phyloP scores from a whole-genome alignment of 2,888 invertebrate genomes.

The Clunio marinus region DNA sequence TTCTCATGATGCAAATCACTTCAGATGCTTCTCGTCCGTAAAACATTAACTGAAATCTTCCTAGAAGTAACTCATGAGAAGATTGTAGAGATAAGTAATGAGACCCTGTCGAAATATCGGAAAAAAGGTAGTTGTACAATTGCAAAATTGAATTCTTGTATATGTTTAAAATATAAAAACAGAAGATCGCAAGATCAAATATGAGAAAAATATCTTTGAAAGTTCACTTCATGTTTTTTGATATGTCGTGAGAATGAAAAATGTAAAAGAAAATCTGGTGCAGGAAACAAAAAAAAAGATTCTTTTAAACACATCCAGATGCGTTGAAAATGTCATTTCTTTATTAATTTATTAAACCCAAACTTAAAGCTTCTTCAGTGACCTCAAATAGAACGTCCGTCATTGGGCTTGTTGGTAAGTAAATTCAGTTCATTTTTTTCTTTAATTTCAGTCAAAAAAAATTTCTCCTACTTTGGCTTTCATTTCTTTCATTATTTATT shows the following conservation, averaged over 20 bases:
- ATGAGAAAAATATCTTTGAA: no score
- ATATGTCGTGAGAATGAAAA: background rate
- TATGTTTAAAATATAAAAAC: background rate
- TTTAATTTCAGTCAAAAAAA: background rate
- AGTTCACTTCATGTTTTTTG: no score
- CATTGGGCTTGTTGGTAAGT: constrained; percentile 32
- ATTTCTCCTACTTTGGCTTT: constrained; percentile 16
- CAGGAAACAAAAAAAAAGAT: background rate
- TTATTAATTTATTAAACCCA: constrained; percentile 31
- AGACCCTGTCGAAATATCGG: constrained; percentile 35
- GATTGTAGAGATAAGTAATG: constrained; percentile 30
- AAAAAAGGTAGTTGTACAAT: constrained; percentile 34
- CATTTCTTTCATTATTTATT: constrained; percentile 1
- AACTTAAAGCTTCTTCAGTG: constrained; percentile 31
- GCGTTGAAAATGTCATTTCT: constrained; percentile 13
- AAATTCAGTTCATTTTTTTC: background rate
- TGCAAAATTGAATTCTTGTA: background rate
- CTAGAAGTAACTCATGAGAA: constrained; percentile 19
- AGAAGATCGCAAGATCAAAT: no score
- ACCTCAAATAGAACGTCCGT: background rate
- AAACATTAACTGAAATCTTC: constrained; percentile 15
- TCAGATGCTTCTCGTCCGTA: constrained; percentile 27
- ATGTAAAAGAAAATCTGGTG: background rate
- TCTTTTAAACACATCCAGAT: background rate
- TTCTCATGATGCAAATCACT: background rate